Percentiles rank a stretch among this genome's conserved stretches.
Evolutionary conservation across 2,888 invertebrate species (phyloP).

Genomic region (Eubasilissa splendida): DNA sequence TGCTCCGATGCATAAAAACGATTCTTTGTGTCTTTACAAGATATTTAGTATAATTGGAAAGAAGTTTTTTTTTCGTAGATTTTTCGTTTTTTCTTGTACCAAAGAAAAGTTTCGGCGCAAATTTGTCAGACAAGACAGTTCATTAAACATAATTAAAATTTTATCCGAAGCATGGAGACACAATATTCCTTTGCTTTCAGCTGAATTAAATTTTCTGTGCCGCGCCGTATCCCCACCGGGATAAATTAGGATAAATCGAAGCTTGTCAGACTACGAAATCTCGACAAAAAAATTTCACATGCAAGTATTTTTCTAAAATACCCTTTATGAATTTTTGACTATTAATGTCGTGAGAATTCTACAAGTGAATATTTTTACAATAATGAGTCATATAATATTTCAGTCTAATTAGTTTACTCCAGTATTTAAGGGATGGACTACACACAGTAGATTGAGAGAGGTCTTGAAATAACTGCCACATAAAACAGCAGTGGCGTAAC

Average conservation of each 20-base stretch:
- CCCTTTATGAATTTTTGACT: too few relatives aligned
- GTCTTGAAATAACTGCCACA: too few relatives aligned
- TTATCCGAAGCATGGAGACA: not conserved
- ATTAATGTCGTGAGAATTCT: too few relatives aligned
- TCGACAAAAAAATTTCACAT: not conserved
- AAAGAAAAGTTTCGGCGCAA: conserved; percentile 25
- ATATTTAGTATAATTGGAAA: conserved; percentile 13
- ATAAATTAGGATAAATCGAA: not conserved
- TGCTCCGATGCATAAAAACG: not conserved
- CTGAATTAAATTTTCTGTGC: not conserved
- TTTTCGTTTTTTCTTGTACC: not conserved
- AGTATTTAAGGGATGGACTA: too few relatives aligned
- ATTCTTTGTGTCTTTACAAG: conserved; percentile 17
- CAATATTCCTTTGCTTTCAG: conserved; percentile 12
- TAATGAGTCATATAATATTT: too few relatives aligned
- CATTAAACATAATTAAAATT: conserved; percentile 30
- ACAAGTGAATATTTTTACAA: too few relatives aligned
- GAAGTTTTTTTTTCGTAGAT: not conserved
- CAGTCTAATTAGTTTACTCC: too few relatives aligned
- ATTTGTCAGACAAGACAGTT: conserved; percentile 22
- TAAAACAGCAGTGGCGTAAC: too few relatives aligned
- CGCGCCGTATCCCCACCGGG: not conserved
- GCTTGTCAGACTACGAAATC: not conserved
- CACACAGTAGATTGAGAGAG: too few relatives aligned
- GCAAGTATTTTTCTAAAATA: too few relatives aligned